Evolutionary conservation across 92 coral and sea anemone species (phyloP).

Genomic region (Palythoa heliodiscus): DNA sequence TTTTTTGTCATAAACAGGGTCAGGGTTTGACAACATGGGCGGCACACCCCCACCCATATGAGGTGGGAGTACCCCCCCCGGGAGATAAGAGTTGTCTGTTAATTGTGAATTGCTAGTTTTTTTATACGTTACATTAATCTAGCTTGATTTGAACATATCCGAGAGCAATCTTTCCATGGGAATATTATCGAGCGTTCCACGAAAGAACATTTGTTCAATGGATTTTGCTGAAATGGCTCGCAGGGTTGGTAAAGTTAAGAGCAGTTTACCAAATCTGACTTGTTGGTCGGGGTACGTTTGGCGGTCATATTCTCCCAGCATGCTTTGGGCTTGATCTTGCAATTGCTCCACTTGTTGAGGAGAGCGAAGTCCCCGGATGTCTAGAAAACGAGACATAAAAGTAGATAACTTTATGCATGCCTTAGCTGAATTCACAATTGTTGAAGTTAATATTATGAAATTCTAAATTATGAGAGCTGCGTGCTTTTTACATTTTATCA

Average conservation of each 20-base stretch:
- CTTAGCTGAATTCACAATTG: too few relatives aligned
- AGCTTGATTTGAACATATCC: slow-evolving; percentile 89
- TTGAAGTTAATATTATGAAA: too few relatives aligned
- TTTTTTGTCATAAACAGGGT: too few relatives aligned
- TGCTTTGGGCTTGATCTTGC: slow-evolving; percentile 99
- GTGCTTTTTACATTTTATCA: not conserved
- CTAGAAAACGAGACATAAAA: slow-evolving; percentile 31
- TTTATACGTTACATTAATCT: not conserved
- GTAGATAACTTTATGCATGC: too few relatives aligned
- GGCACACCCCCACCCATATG: too few relatives aligned
- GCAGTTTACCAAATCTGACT: slow-evolving; percentile 89
- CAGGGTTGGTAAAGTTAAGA: slow-evolving; percentile 77
- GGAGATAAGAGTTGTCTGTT: not conserved
- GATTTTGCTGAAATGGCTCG: slow-evolving; percentile 74
- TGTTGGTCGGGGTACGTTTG: slow-evolving; percentile 82
- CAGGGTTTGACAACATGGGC: too few relatives aligned
- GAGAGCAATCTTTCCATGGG: slow-evolving; percentile 91
- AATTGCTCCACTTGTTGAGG: slow-evolving; percentile 91
- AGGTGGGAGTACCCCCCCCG: too few relatives aligned
- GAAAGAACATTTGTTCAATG: slow-evolving; percentile 93
- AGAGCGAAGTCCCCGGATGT: slow-evolving; percentile 89
- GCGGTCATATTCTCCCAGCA: slow-evolving; percentile 98
- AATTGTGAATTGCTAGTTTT: not conserved
- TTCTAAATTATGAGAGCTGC: not conserved
- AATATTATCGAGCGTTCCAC: slow-evolving; percentile 81